These are phyloP conservation scores for Marronus borbonicus DNA, from an alignment of 2,888 invertebrate genomes.

Conservation along the genomic window DNA sequence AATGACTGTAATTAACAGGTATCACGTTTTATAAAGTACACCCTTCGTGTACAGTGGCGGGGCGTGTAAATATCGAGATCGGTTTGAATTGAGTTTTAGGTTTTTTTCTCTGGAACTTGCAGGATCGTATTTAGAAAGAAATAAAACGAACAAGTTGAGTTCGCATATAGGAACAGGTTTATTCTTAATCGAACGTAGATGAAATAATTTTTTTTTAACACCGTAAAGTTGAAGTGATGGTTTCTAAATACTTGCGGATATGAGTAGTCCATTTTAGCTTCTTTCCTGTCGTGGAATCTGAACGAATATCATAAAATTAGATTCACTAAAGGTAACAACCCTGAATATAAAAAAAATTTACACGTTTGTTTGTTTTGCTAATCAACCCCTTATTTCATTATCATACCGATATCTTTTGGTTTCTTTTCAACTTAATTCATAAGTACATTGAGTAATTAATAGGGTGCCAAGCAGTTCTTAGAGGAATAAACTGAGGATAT, in stretches of 20 bases:
- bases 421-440: too few species aligned
- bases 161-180: conserved; percentile 18
- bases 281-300: neutral
- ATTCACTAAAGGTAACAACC: too few species aligned
- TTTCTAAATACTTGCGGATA: neutral
- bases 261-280: neutral
- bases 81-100: conserved; percentile 24
- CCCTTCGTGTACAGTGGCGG: conserved; percentile 48
- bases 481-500: too few species aligned
- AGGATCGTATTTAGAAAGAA: conserved; percentile 1
- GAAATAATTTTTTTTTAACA: neutral
- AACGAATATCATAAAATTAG: neutral
- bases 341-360: too few species aligned
- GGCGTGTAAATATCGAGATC: conserved; percentile 21
- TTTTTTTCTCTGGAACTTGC: conserved; percentile 12
- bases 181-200: neutral
- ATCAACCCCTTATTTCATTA: too few species aligned
- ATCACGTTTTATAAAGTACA: conserved; percentile 52
- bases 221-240: neutral
- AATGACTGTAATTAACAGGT: conserved; percentile 54
- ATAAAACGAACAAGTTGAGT: neutral
- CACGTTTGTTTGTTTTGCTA: too few species aligned
- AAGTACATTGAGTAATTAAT: too few species aligned
- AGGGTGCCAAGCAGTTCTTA: too few species aligned
- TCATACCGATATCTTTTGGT: too few species aligned